These are phyloP conservation scores for Julus scandinavius DNA, from an alignment of 2,888 invertebrate genomes.

Conservation along the genomic window DNA sequence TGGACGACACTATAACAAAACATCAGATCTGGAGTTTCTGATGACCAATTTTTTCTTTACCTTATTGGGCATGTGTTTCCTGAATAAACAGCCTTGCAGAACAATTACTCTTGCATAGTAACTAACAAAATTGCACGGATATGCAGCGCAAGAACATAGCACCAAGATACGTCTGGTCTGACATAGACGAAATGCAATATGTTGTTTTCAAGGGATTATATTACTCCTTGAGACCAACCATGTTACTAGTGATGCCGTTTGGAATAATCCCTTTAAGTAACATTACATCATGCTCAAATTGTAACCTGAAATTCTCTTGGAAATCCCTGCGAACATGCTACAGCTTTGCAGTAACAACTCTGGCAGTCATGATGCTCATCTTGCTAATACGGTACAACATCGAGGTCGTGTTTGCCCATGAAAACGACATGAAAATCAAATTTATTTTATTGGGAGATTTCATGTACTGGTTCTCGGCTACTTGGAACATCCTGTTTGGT, in stretches of 20 bases:
- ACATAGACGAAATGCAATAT: neutral
- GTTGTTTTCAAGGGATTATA: neutral
- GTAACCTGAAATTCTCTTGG: neutral
- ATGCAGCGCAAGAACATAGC: neutral
- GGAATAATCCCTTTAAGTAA: neutral
- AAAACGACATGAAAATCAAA: constrained; percentile 19
- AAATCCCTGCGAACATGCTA: neutral
- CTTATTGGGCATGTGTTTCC: too few relatives aligned
- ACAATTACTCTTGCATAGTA: too few relatives aligned
- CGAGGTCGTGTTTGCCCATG: neutral
- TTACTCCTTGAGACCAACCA: constrained; percentile 22
- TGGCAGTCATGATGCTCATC: neutral
- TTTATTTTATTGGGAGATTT: constrained; percentile 15
- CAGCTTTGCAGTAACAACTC: neutral
- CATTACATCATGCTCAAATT: neutral
- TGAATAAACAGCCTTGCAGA: neutral
- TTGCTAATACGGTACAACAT: neutral
- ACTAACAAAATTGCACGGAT: neutral
- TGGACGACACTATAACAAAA: neutral
- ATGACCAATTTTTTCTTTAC: too few relatives aligned
- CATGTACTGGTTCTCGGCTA: constrained; percentile 9
- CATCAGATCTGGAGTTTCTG: too few relatives aligned
- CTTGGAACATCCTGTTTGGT: neutral
- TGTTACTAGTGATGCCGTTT: neutral
- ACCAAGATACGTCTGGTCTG: constrained; percentile 14